Percentiles rank a stretch among this genome's conserved stretches.
Evolutionary conservation across 2,888 invertebrate species (phyloP).

Genomic region (Frankliniella intonsa): DNA sequence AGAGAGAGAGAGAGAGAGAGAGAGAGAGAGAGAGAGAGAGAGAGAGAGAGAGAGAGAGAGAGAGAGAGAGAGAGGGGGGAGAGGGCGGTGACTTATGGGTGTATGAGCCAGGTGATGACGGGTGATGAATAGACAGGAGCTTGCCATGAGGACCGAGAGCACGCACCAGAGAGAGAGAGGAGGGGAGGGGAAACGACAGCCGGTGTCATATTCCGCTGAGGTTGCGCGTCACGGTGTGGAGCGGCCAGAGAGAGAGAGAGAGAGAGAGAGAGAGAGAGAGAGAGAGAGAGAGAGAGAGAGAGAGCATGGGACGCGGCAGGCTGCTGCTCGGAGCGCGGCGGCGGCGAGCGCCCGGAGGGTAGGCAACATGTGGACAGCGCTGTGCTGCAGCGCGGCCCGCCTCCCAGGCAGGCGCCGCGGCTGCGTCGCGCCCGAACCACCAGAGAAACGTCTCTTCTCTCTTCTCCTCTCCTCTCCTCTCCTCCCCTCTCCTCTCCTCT

Average conservation of each 20-base stretch:
- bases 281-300: conserved; percentile 33
- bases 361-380: no score
- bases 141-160: not conserved
- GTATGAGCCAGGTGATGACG: not conserved
- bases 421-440: no score
- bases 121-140: not conserved
- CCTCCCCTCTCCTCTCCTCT: not conserved
- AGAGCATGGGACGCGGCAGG: not conserved
- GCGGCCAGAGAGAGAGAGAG: conserved; percentile 27
- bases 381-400: no score
- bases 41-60: not conserved
- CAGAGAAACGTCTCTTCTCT: not conserved
- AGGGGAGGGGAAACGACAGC: not conserved
- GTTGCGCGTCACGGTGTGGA: not conserved
- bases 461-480: not conserved
- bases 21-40: not conserved
- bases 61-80: not conserved
- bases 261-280: conserved; percentile 31
- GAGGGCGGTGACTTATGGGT: not conserved
- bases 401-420: no score
- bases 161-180: not conserved
- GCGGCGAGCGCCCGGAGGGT: no score
- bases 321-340: no score
- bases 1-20: not conserved
- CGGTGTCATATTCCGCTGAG: not conserved